These are phyloP conservation scores for Cotesia chilonis DNA, from an alignment of 1,140 invertebrate species.

Conservation along the genomic window DNA sequence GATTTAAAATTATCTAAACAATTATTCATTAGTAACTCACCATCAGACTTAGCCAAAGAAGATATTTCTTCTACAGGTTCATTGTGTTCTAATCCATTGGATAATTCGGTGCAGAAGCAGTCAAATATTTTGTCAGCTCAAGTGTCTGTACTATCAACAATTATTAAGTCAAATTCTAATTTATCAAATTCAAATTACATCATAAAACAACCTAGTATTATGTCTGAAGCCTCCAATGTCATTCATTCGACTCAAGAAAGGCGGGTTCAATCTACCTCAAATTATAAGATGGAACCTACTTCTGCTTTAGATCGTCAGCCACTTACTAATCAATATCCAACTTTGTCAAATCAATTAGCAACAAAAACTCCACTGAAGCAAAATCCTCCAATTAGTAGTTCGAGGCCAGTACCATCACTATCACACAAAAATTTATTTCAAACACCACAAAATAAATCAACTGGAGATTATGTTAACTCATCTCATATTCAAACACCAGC, in stretches of 20 bases:
- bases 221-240: neutral
- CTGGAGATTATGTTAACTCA: constrained; percentile 32
- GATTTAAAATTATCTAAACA: no score
- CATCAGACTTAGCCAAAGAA: neutral
- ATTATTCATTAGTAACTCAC: neutral
- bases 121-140: neutral
- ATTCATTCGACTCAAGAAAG: neutral
- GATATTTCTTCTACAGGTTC: neutral
- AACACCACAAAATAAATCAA: constrained; percentile 52
- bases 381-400: constrained; percentile 32
- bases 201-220: neutral
- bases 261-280: neutral
- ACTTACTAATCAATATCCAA: neutral
- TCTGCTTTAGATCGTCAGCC: neutral
- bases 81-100: neutral
- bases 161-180: neutral
- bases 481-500: constrained; percentile 49
- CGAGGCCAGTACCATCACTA: constrained; percentile 48
- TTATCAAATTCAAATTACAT: neutral
- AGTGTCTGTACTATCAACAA: neutral
- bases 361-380: constrained; percentile 57
- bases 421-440: constrained; percentile 57
- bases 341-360: constrained; percentile 24
- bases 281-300: neutral
- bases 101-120: neutral